Percentiles rank a stretch among this genome's conserved stretches.
Evolutionary conservation across 2,888 invertebrate genomes (phyloP).

Genomic region (Drosophila greeni): DNA sequence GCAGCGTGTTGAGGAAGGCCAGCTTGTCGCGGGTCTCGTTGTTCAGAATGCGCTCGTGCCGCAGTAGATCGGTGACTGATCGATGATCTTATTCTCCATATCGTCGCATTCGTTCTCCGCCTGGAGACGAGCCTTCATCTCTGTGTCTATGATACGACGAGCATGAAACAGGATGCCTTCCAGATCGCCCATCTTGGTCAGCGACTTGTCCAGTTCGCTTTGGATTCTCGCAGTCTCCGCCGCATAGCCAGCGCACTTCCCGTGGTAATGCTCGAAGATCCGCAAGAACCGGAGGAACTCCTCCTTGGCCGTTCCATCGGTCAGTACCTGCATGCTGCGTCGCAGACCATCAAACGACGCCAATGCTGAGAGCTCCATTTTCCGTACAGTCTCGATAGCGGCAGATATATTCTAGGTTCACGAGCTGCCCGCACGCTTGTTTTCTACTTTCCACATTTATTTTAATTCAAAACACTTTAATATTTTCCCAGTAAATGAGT

Average conservation of each 20-base stretch:
- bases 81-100: constrained; percentile 85
- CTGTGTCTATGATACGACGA: constrained; percentile 88
- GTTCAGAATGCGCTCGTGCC: constrained; percentile 85
- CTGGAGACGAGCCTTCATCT: constrained; percentile 85
- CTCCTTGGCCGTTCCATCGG: constrained; percentile 85
- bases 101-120: constrained; percentile 86
- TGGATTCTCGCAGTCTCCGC: constrained; percentile 87
- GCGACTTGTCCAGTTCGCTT: constrained; percentile 84
- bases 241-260: constrained; percentile 85
- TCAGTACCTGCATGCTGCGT: constrained; percentile 83
- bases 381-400: not conserved
- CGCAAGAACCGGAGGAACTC: constrained; percentile 86
- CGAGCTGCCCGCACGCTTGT: constrained; percentile 6
- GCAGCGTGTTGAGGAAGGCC: constrained; percentile 85
- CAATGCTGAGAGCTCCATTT: constrained; percentile 81
- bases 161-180: constrained; percentile 90
- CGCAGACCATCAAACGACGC: constrained; percentile 87
- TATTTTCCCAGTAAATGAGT: constrained; percentile 31
- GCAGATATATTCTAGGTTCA: not conserved
- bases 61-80: constrained; percentile 87
- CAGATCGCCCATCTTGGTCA: constrained; percentile 85
- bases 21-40: constrained; percentile 90
- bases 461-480: not conserved
- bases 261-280: constrained; percentile 85
- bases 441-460: not conserved